Percentiles rank a stretch among this genome's conserved stretches.
Conservation (phyloP, 2,797 vertebrate species). For the Sebastes glaucus region DNA sequence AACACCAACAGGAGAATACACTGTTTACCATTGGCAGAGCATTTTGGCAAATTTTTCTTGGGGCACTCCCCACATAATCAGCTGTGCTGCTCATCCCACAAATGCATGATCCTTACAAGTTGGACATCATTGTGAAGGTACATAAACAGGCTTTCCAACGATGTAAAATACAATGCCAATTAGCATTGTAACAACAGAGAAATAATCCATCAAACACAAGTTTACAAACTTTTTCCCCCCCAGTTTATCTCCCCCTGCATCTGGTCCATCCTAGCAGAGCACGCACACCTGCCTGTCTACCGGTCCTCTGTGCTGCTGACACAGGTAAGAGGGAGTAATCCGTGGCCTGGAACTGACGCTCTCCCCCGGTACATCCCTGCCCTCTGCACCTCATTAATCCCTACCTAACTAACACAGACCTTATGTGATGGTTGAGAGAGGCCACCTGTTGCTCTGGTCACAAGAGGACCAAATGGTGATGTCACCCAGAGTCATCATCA, state of each 20-base stretch:
- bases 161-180: too few relatives aligned
- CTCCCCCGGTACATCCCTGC: conserved; percentile 61
- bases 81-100: too few relatives aligned
- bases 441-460: conserved; percentile 72
- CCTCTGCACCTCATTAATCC: conserved; percentile 76
- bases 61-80: rapidly evolving
- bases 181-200: too few relatives aligned
- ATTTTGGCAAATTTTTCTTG: too few relatives aligned
- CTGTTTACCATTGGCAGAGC: too few relatives aligned
- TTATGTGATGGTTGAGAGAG: conserved; percentile 64
- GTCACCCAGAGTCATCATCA: conserved; percentile 23
- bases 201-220: too few relatives aligned
- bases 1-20: too few relatives aligned
- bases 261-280: conserved; percentile 48
- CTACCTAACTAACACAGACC: conserved; percentile 56
- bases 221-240: rapidly evolving
- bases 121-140: too few relatives aligned
- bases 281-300: background rate
- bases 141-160: rapidly evolving
- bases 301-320: conserved; percentile 65
- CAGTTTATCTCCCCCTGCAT: conserved; percentile 22
- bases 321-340: conserved; percentile 78
- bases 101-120: too few relatives aligned
- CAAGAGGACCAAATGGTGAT: background rate
- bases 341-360: conserved; percentile 69